Percentiles rank a stretch among this genome's conserved stretches.
phyloP scores from a whole-genome alignment of 2,888 invertebrate genomes.

The Brachypalpus laphriformis region DNA sequence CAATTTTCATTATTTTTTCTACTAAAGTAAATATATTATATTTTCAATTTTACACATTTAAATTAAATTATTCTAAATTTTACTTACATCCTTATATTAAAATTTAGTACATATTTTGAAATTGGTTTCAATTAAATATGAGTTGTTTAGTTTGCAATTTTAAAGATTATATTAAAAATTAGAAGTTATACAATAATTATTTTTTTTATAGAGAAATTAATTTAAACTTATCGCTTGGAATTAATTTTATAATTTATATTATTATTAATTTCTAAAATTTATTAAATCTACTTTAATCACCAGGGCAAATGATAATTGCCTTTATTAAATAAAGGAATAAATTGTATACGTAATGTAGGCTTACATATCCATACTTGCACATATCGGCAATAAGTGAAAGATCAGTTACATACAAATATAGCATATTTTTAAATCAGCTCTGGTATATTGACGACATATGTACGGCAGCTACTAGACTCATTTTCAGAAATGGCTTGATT shows the following conservation, averaged over 20 bases:
- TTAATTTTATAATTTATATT: neutral
- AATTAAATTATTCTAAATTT: neutral
- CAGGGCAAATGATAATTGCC: conserved; percentile 13
- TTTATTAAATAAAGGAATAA: neutral
- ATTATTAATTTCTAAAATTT: neutral
- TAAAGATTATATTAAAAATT: neutral
- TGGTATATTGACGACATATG: too few relatives aligned
- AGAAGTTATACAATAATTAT: neutral
- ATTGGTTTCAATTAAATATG: neutral
- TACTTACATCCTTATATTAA: neutral
- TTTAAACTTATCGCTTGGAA: neutral
- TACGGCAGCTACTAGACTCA: too few relatives aligned
- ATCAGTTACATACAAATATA: too few relatives aligned
- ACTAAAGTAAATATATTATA: neutral
- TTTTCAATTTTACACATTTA: conserved; percentile 3
- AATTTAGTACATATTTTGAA: conserved; percentile 1
- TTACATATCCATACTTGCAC: neutral
- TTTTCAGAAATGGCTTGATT: too few relatives aligned
- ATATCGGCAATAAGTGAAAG: too few relatives aligned
- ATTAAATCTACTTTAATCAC: conserved; percentile 36
- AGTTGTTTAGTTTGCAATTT: neutral
- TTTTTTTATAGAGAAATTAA: neutral
- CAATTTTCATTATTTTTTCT: neutral
- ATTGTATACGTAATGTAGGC: neutral
- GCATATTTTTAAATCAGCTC: too few relatives aligned